phyloP scores from a whole-genome alignment of 1,140 invertebrate genomes.

The Leptinotarsa lineolata region DNA sequence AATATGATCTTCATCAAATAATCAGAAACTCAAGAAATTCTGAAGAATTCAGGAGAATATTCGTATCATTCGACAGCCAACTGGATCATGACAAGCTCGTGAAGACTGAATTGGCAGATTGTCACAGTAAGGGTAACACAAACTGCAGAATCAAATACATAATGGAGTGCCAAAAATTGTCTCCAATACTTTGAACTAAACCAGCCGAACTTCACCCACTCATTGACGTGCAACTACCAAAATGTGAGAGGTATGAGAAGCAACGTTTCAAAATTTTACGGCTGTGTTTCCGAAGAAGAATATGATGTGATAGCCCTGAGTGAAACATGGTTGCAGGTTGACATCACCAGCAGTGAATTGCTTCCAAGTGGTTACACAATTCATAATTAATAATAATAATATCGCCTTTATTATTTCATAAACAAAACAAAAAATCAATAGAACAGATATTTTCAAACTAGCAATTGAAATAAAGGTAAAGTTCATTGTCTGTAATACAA shows the following conservation, averaged over 20 bases:
- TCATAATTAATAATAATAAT: no score
- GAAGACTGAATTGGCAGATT: conserved; percentile 9
- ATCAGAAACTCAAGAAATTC: neutral
- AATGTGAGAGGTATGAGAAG: no score
- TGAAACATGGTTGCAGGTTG: conserved; percentile 19
- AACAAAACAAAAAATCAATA: no score
- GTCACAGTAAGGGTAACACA: conserved; percentile 8
- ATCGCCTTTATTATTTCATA: no score
- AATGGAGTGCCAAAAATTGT: conserved; percentile 19
- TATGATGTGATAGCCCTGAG: conserved; percentile 18
- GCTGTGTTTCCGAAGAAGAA: neutral
- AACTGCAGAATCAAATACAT: conserved; percentile 17
- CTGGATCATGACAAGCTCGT: conserved; percentile 1
- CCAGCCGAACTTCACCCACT: conserved; percentile 1
- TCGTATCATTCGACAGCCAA: neutral
- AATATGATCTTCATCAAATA: conserved; percentile 5
- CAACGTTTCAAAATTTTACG: conserved; percentile 15
- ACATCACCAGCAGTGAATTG: no score
- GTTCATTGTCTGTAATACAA: no score
- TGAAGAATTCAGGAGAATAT: conserved; percentile 7
- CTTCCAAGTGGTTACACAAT: no score
- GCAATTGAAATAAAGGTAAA: neutral
- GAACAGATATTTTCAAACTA: no score
- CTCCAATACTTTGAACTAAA: conserved; percentile 16
- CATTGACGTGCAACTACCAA: no score